phyloP scores from a whole-genome alignment of 2,888 invertebrate species.

The Pocota personata region DNA sequence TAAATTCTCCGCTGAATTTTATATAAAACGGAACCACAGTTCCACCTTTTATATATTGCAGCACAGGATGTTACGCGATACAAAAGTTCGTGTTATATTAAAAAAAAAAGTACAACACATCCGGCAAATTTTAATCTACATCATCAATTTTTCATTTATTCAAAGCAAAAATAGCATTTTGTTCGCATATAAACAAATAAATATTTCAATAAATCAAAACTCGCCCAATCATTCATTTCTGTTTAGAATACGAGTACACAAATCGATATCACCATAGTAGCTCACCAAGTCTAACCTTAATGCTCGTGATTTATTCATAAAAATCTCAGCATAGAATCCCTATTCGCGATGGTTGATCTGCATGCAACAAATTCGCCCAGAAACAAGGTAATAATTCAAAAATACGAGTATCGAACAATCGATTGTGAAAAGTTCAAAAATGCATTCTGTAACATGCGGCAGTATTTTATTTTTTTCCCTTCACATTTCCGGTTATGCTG shows the following conservation, averaged over 20 bases:
- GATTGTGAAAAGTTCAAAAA: constrained; percentile 31
- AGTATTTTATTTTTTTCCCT: neutral
- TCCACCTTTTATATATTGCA: neutral
- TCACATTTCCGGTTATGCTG: neutral
- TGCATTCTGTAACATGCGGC: constrained; percentile 7
- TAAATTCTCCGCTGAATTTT: neutral
- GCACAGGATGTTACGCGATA: neutral
- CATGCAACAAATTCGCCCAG: constrained; percentile 60
- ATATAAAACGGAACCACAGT: neutral
- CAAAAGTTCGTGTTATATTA: neutral
- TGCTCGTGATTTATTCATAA: constrained; percentile 53
- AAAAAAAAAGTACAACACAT: constrained; percentile 3
- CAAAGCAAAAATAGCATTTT: neutral
- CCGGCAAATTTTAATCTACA: constrained; percentile 10
- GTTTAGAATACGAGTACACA: constrained; percentile 2
- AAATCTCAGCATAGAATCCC: constrained; percentile 27
- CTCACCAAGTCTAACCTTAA: neutral
- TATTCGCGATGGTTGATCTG: constrained; percentile 49
- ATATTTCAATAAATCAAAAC: constrained; percentile 57
- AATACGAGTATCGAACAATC: constrained; percentile 53
- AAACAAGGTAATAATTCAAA: constrained; percentile 65
- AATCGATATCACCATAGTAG: constrained; percentile 14
- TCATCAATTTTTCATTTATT: constrained; percentile 26
- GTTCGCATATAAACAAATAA: constrained; percentile 34
- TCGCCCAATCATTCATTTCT: constrained; percentile 38